These are phyloP conservation scores for Actinemys pallida DNA, from an alignment of 2,113 vertebrate species.

Conservation along the genomic window DNA sequence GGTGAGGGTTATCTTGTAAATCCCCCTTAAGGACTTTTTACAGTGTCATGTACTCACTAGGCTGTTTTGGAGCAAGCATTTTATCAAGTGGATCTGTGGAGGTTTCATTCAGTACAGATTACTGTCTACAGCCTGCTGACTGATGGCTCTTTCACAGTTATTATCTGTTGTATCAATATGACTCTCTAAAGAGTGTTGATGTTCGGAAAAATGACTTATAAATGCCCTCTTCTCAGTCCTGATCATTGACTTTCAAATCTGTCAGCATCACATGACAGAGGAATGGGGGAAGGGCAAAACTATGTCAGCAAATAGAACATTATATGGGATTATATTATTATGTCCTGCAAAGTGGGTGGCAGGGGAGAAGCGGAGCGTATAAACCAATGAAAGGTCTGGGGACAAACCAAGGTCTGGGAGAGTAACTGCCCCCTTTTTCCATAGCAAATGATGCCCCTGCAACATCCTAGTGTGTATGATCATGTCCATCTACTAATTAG, in stretches of 20 bases:
- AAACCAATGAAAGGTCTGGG: neutral
- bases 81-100: neutral
- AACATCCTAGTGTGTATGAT: neutral
- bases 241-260: neutral
- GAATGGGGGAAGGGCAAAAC: neutral
- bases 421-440: neutral
- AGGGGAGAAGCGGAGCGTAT: neutral
- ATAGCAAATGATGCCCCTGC: neutral
- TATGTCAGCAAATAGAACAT: neutral
- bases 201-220: neutral
- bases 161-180: neutral
- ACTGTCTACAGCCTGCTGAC: neutral
- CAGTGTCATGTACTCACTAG: neutral
- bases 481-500: neutral
- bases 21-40: rapidly evolving
- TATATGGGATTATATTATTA: neutral
- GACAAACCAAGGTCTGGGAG: neutral
- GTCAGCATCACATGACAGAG: neutral
- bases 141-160: neutral
- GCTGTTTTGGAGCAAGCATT: neutral
- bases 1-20: neutral
- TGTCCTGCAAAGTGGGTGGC: neutral
- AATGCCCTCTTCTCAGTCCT: neutral
- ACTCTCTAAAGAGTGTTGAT: neutral
- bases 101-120: neutral